Evolutionary conservation across 2,113 vertebrate species (phyloP).

Genomic region (Apteryx mantelli): DNA sequence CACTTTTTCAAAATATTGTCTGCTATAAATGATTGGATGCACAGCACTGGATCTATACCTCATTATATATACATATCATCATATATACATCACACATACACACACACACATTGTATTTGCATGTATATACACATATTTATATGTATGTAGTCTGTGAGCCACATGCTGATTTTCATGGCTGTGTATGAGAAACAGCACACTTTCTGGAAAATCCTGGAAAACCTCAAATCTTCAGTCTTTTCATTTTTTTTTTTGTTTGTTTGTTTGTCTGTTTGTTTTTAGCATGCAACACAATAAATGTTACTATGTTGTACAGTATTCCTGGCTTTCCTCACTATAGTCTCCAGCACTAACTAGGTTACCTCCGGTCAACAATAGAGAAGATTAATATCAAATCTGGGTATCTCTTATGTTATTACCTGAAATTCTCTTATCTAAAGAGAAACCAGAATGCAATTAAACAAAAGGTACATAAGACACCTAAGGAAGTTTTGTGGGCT

Average conservation of each 20-base stretch:
- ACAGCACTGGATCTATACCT: background rate
- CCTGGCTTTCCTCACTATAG: background rate
- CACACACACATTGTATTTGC: fast-evolving
- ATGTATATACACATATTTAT: background rate
- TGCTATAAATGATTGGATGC: background rate
- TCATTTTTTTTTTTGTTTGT: background rate
- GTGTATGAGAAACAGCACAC: background rate
- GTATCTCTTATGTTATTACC: background rate
- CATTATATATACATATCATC: background rate
- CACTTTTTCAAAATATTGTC: background rate
- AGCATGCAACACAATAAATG: background rate
- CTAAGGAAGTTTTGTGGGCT: background rate
- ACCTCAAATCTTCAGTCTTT: background rate
- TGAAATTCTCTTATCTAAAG: background rate
- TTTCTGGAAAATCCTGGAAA: background rate
- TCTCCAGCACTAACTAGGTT: background rate
- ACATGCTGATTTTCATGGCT: background rate
- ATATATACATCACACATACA: background rate
- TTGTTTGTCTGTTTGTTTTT: background rate
- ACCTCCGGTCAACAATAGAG: background rate
- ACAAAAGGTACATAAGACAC: background rate
- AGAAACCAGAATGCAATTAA: conserved; percentile 22
- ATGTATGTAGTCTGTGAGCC: too few relatives aligned
- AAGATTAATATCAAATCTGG: background rate
- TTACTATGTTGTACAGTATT: background rate